Evolutionary conservation across 2,888 invertebrate genomes (phyloP).

Genomic region (Tachystola acroxantha): DNA sequence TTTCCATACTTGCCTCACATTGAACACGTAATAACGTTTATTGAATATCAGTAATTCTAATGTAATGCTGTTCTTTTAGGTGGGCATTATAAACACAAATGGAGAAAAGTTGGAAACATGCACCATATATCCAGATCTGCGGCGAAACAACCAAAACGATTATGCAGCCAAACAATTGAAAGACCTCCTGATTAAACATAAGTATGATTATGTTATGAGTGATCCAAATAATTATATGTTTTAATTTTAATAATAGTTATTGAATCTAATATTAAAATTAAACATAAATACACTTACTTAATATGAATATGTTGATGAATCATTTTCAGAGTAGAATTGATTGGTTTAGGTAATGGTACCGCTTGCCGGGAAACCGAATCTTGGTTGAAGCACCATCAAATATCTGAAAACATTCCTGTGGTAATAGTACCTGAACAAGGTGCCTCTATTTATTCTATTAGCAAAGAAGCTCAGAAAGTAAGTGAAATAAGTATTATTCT

Average conservation of each 20-base stretch:
- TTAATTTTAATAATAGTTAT: no score
- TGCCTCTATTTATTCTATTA: slow-evolving; percentile 94
- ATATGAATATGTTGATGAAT: no score
- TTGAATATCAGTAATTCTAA: no score
- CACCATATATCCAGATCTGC: slow-evolving; percentile 82
- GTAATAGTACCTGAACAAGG: slow-evolving; percentile 95
- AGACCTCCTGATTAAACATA: slow-evolving; percentile 59
- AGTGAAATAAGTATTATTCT: not conserved
- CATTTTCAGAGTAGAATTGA: slow-evolving; percentile 84
- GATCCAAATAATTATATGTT: no score
- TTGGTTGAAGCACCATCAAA: slow-evolving; percentile 79
- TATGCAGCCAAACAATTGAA: slow-evolving; percentile 61
- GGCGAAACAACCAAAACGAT: slow-evolving; percentile 51
- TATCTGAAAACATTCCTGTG: slow-evolving; percentile 79
- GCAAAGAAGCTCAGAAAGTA: slow-evolving; percentile 86
- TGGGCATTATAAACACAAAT: slow-evolving; percentile 85
- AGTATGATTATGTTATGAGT: no score
- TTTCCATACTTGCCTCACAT: no score
- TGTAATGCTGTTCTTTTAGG: slow-evolving; percentile 26
- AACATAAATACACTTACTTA: no score
- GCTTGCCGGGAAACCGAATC: slow-evolving; percentile 93
- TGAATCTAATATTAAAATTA: no score
- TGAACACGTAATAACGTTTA: no score
- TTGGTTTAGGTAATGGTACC: slow-evolving; percentile 94
- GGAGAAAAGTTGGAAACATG: slow-evolving; percentile 83